Base-by-base conservation (phyloP, 2,113 vertebrate genomes). In the Grus americana region DNA sequence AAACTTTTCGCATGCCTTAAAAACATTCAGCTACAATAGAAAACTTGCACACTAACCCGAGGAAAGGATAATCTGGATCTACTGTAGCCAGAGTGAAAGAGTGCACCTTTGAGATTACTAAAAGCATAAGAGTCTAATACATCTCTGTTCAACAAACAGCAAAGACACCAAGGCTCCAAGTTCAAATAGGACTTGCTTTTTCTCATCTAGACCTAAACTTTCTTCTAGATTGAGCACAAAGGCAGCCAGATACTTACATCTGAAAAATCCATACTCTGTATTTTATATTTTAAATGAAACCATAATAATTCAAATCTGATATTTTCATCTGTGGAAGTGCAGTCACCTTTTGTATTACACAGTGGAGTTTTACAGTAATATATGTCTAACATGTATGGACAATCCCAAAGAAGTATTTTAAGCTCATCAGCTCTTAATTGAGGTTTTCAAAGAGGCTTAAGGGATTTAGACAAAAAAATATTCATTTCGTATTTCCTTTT, bases 391-490 rank as follows among this genome's bases (percentile, higher is more conserved):
- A 36, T 2, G 7, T 46, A 62, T 9, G 20, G 50, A 88, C 54
- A 87, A 91, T 58, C 63, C 46, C 17, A 68, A 76, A 79, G 62
- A 84, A 19, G 20, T 42, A 86, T 84, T 94, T 95, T 82, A 92
- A 95, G 78, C 54, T 90, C 71, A 79, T 74, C 86, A 95, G 46
- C 62, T 73, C 78, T 79, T 95, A 94, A 92, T 57, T 85, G 84
- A 95, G n/a, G 59, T 95, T 94, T 93, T 95, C 54, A 93, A 95
- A 95, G 89, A 1, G 0, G 70, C 62, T 87, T 95, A 91, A 67
- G 21, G 65, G 73, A 97, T 91, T 96, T 86, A 87, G 65, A 78
- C 42, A 84, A 91, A 94, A 95, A 95, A 90, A 46, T n/a, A 86
- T 10, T 93, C 12, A 75, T 90, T 97, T 73, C 38, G 72, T 85